These are phyloP conservation scores for Tyrannus savana DNA, from an alignment of 2,113 vertebrate genomes.

Conservation along the genomic window DNA sequence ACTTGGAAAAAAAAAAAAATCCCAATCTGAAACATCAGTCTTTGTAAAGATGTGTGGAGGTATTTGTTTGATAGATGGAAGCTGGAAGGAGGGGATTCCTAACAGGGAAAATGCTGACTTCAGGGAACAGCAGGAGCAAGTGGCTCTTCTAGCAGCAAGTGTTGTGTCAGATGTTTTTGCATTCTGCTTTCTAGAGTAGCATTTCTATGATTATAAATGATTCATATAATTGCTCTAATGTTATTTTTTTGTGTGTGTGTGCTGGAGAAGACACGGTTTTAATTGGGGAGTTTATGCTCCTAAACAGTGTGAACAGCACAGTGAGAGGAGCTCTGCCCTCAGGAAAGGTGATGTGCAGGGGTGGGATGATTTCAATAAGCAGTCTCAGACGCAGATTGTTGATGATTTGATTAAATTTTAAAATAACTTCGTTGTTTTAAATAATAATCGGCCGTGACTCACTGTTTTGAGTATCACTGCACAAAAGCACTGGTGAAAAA, in stretches of 20 bases:
- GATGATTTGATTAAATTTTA: background rate
- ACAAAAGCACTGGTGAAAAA: background rate
- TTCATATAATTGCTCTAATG: background rate
- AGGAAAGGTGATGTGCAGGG: background rate
- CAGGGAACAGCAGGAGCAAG: background rate
- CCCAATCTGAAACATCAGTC: background rate
- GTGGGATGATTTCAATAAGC: background rate
- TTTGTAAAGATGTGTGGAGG: background rate
- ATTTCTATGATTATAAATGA: background rate
- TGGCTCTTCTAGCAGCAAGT: background rate
- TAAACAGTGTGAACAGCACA: background rate
- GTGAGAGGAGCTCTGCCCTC: background rate
- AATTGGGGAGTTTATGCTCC: background rate
- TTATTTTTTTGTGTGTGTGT: background rate
- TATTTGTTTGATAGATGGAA: background rate
- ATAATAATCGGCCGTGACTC: background rate
- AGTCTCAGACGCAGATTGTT: background rate
- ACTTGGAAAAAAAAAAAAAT: background rate
- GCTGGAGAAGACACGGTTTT: background rate
- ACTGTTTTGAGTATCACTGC: background rate
- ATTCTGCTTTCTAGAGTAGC: background rate
- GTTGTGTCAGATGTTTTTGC: background rate
- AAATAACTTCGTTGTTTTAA: background rate
- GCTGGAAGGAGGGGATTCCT: background rate
- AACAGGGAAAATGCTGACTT: background rate